Percentiles rank a stretch among this genome's conserved stretches.
Evolutionary conservation across 1,140 invertebrate species (phyloP).

Genomic region (Bombus ignitus): DNA sequence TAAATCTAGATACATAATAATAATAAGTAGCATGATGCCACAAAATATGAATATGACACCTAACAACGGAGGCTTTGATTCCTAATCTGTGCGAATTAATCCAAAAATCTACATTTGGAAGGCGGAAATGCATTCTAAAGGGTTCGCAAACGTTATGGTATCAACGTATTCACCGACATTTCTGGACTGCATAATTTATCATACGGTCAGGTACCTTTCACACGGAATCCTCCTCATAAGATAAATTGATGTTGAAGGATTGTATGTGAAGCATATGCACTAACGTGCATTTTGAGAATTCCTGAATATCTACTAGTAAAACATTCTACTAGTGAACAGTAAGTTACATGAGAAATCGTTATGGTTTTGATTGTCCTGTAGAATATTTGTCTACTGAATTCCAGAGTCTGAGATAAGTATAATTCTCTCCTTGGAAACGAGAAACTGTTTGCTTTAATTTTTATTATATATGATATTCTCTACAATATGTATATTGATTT

Average conservation of each 20-base stretch:
- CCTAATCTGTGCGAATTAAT: background rate
- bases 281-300: background rate
- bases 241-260: slow-evolving; percentile 1
- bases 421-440: too few species aligned
- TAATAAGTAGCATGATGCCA: too few species aligned
- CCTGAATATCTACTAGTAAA: slow-evolving; percentile 2
- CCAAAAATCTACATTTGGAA: background rate
- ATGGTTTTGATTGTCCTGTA: background rate
- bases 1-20: background rate
- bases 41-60: background rate
- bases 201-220: background rate
- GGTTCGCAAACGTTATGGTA: background rate
- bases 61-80: background rate
- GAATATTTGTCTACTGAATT: background rate
- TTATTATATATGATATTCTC: too few species aligned
- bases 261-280: background rate
- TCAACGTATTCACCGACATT: slow-evolving; percentile 1
- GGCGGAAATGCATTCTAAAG: slow-evolving; percentile 8
- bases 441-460: too few species aligned
- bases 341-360: background rate
- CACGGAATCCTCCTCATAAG: background rate
- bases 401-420: background rate
- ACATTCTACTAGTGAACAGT: background rate
- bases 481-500: too few species aligned
- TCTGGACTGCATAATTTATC: slow-evolving; percentile 31